These are phyloP conservation scores for Papilio polyxenes DNA, from an alignment of 1,140 invertebrate species.

Conservation along the genomic window DNA sequence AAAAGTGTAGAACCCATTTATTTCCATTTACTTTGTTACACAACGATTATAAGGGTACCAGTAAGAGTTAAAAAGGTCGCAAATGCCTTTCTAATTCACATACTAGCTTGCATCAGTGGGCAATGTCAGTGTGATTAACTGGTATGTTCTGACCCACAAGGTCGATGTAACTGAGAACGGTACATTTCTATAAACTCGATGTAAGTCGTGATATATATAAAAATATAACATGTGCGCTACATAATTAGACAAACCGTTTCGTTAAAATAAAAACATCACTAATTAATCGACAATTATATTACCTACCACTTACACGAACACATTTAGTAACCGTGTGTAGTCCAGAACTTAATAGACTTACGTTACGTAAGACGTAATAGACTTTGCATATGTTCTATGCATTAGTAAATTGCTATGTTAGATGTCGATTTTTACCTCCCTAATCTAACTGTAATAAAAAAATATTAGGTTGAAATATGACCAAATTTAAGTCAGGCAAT, in stretches of 20 bases:
- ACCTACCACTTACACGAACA: too few species aligned
- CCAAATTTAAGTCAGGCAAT: constrained; percentile 3
- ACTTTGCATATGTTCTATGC: too few species aligned
- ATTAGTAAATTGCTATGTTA: too few species aligned
- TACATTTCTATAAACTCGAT: neutral
- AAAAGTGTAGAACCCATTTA: neutral
- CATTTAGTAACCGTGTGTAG: too few species aligned
- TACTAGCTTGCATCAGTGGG: constrained; percentile 24
- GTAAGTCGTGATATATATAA: neutral
- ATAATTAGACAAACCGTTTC: too few species aligned
- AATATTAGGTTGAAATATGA: neutral
- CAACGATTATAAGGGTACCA: neutral
- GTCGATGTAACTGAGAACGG: constrained; percentile 3
- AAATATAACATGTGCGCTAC: neutral
- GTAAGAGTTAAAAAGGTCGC: constrained; percentile 28
- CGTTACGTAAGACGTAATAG: too few species aligned
- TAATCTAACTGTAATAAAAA: neutral
- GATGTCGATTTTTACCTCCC: neutral
- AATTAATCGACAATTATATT: too few species aligned
- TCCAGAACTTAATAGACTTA: too few species aligned
- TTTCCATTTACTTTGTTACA: neutral
- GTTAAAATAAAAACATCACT: too few species aligned
- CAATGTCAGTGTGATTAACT: constrained; percentile 31
- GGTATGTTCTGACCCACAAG: constrained; percentile 22
- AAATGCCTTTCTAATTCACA: constrained; percentile 32